Evolutionary conservation across 1,140 invertebrate species (phyloP).

Genomic region (Teleogryllus occipitalis): DNA sequence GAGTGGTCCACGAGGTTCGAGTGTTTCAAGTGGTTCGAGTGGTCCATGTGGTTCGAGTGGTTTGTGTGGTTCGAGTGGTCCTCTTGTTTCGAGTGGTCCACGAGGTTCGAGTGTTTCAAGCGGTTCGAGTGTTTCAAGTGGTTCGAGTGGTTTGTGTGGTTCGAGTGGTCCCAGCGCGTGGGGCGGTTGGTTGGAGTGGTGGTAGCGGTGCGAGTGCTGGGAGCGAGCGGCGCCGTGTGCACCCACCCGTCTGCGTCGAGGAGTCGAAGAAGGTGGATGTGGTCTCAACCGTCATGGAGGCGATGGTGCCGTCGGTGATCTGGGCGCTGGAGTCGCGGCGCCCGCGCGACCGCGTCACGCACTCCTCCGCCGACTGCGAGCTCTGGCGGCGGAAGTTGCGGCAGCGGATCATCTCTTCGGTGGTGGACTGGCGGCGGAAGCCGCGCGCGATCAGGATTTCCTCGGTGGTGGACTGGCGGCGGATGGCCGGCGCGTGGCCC

Average conservation of each 20-base stretch:
- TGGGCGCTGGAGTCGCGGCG: conserved; percentile 78
- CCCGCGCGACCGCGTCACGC: conserved; percentile 52
- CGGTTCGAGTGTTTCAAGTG: too few relatives aligned
- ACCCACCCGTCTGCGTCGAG: conserved; percentile 65
- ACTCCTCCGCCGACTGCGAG: conserved; percentile 38
- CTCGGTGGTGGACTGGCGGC: conserved; percentile 81
- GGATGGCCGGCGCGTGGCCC: conserved; percentile 57
- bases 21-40: too few relatives aligned
- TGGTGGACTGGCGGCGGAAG: conserved; percentile 80
- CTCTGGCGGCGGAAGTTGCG: conserved; percentile 60
- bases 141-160: too few relatives aligned
- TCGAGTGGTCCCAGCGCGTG: too few relatives aligned
- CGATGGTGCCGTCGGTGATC: conserved; percentile 84
- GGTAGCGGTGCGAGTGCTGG: too few relatives aligned
- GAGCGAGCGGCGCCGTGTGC: too few relatives aligned
- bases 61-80: too few relatives aligned
- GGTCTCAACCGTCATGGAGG: conserved; percentile 85
- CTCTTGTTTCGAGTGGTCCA: too few relatives aligned
- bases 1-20: too few relatives aligned
- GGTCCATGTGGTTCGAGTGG: too few relatives aligned
- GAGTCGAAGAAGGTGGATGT: conserved; percentile 87
- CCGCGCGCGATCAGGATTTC: conserved; percentile 84
- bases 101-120: too few relatives aligned
- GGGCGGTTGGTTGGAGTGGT: too few relatives aligned
- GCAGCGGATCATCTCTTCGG: conserved; percentile 85